phyloP scores from a whole-genome alignment of 1,140 invertebrate genomes.

The Wiebesia pumilae region DNA sequence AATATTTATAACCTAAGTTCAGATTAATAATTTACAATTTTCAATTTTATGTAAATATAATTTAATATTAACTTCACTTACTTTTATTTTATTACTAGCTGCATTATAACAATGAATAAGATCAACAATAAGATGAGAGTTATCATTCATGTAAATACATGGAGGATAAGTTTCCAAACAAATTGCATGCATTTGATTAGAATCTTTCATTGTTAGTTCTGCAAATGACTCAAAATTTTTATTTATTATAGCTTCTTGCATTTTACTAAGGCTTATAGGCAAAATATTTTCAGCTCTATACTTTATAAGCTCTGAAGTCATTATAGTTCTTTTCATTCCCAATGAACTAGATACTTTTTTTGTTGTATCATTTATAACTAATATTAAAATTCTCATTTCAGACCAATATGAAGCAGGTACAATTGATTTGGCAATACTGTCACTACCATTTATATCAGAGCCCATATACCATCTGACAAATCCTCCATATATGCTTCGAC shows the following conservation, averaged over 20 bases:
- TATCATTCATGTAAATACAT: slow-evolving; percentile 92
- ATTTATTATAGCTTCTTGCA: slow-evolving; percentile 85
- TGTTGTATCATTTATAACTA: slow-evolving; percentile 89
- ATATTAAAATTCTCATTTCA: slow-evolving; percentile 90
- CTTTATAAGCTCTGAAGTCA: slow-evolving; percentile 90
- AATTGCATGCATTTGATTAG: slow-evolving; percentile 97
- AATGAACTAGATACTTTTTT: slow-evolving; percentile 92
- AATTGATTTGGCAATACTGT: slow-evolving; percentile 89
- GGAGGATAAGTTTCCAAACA: slow-evolving; percentile 97
- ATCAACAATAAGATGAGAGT: slow-evolving; percentile 86
- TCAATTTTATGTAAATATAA: neutral
- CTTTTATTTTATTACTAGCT: slow-evolving; percentile 77
- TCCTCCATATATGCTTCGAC: slow-evolving; percentile 94
- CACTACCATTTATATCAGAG: slow-evolving; percentile 80
- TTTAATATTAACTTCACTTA: slow-evolving; percentile 62
- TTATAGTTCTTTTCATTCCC: slow-evolving; percentile 91
- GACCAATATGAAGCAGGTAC: slow-evolving; percentile 89
- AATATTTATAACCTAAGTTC: no score
- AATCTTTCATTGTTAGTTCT: slow-evolving; percentile 96
- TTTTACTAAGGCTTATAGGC: slow-evolving; percentile 81
- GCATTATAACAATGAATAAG: slow-evolving; percentile 91
- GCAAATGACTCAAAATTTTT: slow-evolving; percentile 93
- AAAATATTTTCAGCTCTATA: slow-evolving; percentile 84
- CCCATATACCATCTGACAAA: slow-evolving; percentile 94
- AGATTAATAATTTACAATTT: no score